A percentile compares a stretch with the other conserved stretches of the same genome.
phyloP scores from a whole-genome alignment of 2,888 invertebrate genomes.

The Noctuana brunneofusca region DNA sequence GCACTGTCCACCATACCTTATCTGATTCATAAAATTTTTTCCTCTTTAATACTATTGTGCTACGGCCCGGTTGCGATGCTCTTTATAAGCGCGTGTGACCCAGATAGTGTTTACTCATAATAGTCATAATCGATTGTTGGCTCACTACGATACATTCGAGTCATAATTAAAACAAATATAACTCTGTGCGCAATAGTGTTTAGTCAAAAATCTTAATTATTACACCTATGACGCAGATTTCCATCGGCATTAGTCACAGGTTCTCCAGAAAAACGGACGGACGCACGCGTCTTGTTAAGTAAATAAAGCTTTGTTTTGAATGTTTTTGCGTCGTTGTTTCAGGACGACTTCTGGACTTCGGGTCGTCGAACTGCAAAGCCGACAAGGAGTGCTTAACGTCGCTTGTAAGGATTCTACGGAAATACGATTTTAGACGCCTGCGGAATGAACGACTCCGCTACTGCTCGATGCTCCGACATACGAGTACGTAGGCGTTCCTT shows the following conservation, averaged over 20 bases:
- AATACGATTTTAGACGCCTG: slow-evolving; percentile 78
- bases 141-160: slow-evolving; percentile 49
- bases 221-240: slow-evolving; percentile 44
- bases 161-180: slow-evolving; percentile 49
- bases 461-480: slow-evolving; percentile 4
- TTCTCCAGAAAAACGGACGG: slow-evolving; percentile 42
- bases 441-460: slow-evolving; percentile 36
- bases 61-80: slow-evolving; percentile 63
- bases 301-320: slow-evolving; percentile 61
- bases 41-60: slow-evolving; percentile 64
- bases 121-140: slow-evolving; percentile 63
- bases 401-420: slow-evolving; percentile 82
- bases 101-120: slow-evolving; percentile 70
- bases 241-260: slow-evolving; percentile 50
- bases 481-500: slow-evolving; percentile 2
- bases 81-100: slow-evolving; percentile 74
- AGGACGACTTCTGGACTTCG: slow-evolving; percentile 65
- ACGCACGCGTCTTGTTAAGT: slow-evolving; percentile 41
- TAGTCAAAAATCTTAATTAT: slow-evolving; percentile 41
- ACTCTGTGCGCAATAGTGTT: slow-evolving; percentile 41
- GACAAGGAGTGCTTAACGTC: slow-evolving; percentile 76
- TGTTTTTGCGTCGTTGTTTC: slow-evolving; percentile 55
- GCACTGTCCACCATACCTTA: slow-evolving; percentile 78
- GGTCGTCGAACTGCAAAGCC: slow-evolving; percentile 80
- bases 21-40: slow-evolving; percentile 74